Conservation (phyloP, 2,888 invertebrate species). For the Synergus japonicus region DNA sequence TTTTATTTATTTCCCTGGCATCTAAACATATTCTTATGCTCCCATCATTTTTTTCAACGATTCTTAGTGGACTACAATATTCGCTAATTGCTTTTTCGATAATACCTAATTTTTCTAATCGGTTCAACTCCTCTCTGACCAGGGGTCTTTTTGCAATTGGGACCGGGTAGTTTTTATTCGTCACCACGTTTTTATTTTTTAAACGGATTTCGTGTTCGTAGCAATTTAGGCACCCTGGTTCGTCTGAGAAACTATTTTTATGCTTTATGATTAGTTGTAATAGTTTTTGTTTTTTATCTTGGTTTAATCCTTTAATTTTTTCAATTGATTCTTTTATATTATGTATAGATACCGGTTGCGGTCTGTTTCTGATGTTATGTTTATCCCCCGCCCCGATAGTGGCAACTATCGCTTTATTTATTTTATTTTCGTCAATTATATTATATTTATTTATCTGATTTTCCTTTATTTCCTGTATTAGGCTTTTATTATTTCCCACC, state of each 20-base stretch:
- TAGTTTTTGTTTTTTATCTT: neutral
- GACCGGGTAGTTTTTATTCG: neutral
- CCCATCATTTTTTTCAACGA: too few relatives aligned
- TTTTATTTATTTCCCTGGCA: too few relatives aligned
- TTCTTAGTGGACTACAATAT: too few relatives aligned
- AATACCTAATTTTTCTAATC: too few relatives aligned
- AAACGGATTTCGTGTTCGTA: neutral
- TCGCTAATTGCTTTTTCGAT: too few relatives aligned
- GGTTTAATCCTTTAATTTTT: neutral
- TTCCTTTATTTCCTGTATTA: neutral
- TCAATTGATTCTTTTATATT: too few relatives aligned
- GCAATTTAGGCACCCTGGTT: neutral
- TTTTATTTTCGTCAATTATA: neutral
- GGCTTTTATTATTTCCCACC: too few relatives aligned
- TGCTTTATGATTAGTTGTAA: neutral
- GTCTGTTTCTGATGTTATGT: neutral
- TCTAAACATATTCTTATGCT: too few relatives aligned
- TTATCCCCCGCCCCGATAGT: neutral
- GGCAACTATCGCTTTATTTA: neutral
- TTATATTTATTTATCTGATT: neutral
- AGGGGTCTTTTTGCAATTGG: neutral
- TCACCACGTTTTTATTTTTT: neutral
- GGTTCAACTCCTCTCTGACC: neutral
- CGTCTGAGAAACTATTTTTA: constrained; percentile 1
- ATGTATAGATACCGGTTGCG: too few relatives aligned